These are phyloP conservation scores for Rostratula benghalensis DNA, from an alignment of 2,113 vertebrate genomes.

Conservation along the genomic window DNA sequence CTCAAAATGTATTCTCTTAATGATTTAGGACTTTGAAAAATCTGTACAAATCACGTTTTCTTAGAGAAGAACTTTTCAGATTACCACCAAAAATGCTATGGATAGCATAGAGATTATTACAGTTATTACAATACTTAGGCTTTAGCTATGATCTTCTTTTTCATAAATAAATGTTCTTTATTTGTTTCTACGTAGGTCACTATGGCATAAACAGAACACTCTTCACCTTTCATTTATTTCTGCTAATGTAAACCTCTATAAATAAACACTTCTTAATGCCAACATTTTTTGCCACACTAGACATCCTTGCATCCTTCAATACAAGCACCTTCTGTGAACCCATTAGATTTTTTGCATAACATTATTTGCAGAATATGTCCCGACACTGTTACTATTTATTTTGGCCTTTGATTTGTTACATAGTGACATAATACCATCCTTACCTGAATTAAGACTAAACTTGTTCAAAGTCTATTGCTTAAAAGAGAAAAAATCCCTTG, in stretches of 20 bases:
- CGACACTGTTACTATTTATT: not conserved
- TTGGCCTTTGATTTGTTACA: slow-evolving; percentile 33
- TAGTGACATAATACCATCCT: slow-evolving; percentile 53
- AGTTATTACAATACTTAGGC: not conserved
- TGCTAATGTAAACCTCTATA: not conserved
- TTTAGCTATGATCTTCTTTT: not conserved
- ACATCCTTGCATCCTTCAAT: not conserved
- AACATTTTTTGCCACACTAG: not conserved
- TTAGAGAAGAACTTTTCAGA: slow-evolving; percentile 53
- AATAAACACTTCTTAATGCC: not conserved
- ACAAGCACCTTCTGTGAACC: not conserved
- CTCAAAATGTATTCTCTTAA: not conserved
- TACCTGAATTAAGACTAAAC: slow-evolving; percentile 64
- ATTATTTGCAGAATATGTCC: not conserved
- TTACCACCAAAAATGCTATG: slow-evolving; percentile 34
- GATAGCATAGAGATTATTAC: not conserved
- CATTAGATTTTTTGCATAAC: not conserved
- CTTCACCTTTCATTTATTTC: not conserved
- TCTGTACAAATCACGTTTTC: not conserved
- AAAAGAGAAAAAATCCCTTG: slow-evolving; percentile 47
- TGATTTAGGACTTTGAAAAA: not conserved
- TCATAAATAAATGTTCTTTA: not conserved
- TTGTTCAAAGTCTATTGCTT: slow-evolving; percentile 44
- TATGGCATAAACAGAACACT: not conserved
- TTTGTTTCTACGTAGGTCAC: not conserved